Evolutionary conservation across 2,888 invertebrate species (phyloP).

Genomic region (Rhodophaea formosa): DNA sequence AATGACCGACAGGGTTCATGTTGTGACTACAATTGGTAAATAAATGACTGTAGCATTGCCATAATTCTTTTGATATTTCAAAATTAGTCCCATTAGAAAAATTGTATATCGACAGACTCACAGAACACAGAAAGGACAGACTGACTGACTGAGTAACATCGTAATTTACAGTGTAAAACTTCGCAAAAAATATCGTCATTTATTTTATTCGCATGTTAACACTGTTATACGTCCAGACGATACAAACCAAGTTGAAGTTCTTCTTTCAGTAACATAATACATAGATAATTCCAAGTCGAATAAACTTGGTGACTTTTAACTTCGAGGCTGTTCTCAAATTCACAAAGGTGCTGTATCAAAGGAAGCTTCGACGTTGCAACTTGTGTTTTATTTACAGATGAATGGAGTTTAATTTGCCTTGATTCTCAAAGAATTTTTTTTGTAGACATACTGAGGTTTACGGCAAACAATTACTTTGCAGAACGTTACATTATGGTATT

Average conservation of each 20-base stretch:
- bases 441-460: not conserved
- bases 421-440: not conserved
- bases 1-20: too few species aligned
- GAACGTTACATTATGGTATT: too few species aligned
- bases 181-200: not conserved
- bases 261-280: constrained; percentile 45
- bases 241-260: constrained; percentile 42
- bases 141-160: too few species aligned
- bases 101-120: too few species aligned
- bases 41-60: too few species aligned
- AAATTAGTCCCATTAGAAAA: too few species aligned
- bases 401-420: constrained; percentile 27
- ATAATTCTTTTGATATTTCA: too few species aligned
- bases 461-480: too few species aligned
- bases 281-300: constrained; percentile 50
- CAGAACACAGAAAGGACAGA: too few species aligned
- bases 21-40: too few species aligned
- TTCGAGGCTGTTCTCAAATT: constrained; percentile 52
- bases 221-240: constrained; percentile 31
- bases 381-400: constrained; percentile 8
- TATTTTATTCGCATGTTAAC: constrained; percentile 24
- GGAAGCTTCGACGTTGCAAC: constrained; percentile 17
- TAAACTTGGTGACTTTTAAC: constrained; percentile 53
- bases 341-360: constrained; percentile 50
- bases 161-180: too few species aligned